Evolutionary conservation across 1,140 invertebrate species (phyloP), one percentile per base, ranked within the genome.

Genomic region (Trichonephila inaurata): DNA sequence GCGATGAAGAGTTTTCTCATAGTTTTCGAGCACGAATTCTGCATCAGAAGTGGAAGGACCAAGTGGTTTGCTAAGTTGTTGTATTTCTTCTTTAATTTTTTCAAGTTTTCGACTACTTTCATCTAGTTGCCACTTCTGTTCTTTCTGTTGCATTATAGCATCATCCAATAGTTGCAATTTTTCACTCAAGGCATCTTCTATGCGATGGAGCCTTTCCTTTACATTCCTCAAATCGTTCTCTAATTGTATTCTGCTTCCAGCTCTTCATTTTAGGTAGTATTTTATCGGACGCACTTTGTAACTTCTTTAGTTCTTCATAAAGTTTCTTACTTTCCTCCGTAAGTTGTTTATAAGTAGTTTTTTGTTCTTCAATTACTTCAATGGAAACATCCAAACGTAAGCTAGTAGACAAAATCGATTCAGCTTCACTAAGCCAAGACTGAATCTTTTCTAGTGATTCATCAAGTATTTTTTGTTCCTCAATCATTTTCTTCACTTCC

Each of bases 371-470:
- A 58, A 99, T 95, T 0, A 98, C 96, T 94, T 98, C 97, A 18
- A 98, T 96, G 95, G 97, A 98, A 2, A 97, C 97, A 33, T 97
- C 95, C 21, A 95, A 97, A 85, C 97, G 96, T 5, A 98, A 95
- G 95, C 98, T 98, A 61, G 97, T 97, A 19, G 97, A 97, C 0
- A 98, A 97, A 19, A 98, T 97, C 19, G 98, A 97, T 96, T 98
- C 98, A 82, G 98, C 98, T 96, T 98, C 97, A 88, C 98, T 97
- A 28, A 98, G 96, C 98, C 98, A 98, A 94, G 98, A 97, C 94
- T 97, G 97, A 95, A 97, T 98, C 94, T 97, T 97, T 91, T 98
- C 97, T 77, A 98, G 96, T 93, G 98, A 97, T 89, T 96, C 97
- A 96, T 99, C 98, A 95, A 99, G 98, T 24, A 97, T 96, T 95